These are phyloP conservation scores for Silurus lanzhouensis DNA, from an alignment of 2,797 vertebrate genomes.

Conservation along the genomic window DNA sequence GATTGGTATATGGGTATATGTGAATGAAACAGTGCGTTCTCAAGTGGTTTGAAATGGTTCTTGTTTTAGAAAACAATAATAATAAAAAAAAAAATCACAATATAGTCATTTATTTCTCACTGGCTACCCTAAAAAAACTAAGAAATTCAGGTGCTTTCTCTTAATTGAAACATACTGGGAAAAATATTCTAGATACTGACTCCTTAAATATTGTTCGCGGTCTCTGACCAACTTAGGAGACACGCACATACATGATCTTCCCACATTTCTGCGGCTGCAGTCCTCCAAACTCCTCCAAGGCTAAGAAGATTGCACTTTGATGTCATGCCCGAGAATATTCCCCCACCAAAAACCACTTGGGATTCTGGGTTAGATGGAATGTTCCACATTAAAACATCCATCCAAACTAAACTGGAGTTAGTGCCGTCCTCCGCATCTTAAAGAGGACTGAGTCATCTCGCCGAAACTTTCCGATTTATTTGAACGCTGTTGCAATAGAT, in stretches of 20 bases:
- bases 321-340: constrained; percentile 53
- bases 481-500: not conserved
- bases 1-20: not conserved
- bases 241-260: not conserved
- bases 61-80: not conserved
- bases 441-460: constrained; percentile 12
- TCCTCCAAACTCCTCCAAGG: not conserved
- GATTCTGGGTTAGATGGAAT: constrained; percentile 50
- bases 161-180: not conserved
- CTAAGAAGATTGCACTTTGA: constrained; percentile 2
- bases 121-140: not conserved
- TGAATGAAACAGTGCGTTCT: not conserved
- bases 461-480: constrained; percentile 18
- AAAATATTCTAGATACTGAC: not conserved
- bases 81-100: too few relatives aligned
- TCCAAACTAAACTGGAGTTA: constrained; percentile 19
- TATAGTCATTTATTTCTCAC: not conserved
- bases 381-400: constrained; percentile 44
- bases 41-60: not conserved
- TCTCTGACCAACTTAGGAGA: not conserved
- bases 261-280: not conserved
- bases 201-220: not conserved
- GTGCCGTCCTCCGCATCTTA: constrained; percentile 10
- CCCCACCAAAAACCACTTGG: constrained; percentile 41
- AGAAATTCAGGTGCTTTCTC: not conserved